A percentile compares a stretch with the other conserved stretches of the same genome.
These are phyloP conservation scores for Platorchestia sp. DNA, from an alignment of 1,140 invertebrate genomes.

Conservation along the genomic window DNA sequence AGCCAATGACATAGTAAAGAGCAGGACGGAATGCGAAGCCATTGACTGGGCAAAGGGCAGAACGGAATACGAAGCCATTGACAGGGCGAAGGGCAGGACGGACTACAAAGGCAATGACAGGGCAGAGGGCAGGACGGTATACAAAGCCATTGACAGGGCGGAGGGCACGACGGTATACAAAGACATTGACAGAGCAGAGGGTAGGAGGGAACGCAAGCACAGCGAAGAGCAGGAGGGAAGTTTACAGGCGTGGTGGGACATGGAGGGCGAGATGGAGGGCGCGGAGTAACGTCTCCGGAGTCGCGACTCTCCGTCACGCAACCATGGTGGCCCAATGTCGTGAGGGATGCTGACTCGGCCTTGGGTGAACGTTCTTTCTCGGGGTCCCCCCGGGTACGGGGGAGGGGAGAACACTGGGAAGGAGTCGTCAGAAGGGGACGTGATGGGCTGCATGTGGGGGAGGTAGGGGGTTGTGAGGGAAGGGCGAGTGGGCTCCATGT, in stretches of 20 bases:
- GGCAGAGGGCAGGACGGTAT: background rate
- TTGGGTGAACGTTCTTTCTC: slow-evolving; percentile 10
- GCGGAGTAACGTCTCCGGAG: slow-evolving; percentile 73
- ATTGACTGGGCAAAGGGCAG: background rate
- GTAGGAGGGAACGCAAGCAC: background rate
- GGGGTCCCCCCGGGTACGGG: slow-evolving; percentile 72
- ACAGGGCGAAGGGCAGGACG: background rate
- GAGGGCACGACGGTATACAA: background rate
- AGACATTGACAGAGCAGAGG: background rate
- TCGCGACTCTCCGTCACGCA: slow-evolving; percentile 71
- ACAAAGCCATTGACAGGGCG: background rate
- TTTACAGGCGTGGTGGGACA: slow-evolving; percentile 88
- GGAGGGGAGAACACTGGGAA: slow-evolving; percentile 88
- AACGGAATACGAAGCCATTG: background rate
- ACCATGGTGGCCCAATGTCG: slow-evolving; percentile 75
- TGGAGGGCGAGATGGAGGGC: slow-evolving; percentile 81
- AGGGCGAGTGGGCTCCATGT: slow-evolving; percentile 83
- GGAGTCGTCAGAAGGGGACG: slow-evolving; percentile 79
- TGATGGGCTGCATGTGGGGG: slow-evolving; percentile 78
- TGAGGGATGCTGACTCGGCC: slow-evolving; percentile 54
- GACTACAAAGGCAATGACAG: background rate
- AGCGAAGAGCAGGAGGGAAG: background rate
- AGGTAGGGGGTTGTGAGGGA: slow-evolving; percentile 73
- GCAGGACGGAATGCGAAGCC: no score
- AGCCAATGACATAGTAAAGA: no score